Evolutionary conservation across 2,113 vertebrate genomes (phyloP).

Genomic region (Spheniscus mendiculus): DNA sequence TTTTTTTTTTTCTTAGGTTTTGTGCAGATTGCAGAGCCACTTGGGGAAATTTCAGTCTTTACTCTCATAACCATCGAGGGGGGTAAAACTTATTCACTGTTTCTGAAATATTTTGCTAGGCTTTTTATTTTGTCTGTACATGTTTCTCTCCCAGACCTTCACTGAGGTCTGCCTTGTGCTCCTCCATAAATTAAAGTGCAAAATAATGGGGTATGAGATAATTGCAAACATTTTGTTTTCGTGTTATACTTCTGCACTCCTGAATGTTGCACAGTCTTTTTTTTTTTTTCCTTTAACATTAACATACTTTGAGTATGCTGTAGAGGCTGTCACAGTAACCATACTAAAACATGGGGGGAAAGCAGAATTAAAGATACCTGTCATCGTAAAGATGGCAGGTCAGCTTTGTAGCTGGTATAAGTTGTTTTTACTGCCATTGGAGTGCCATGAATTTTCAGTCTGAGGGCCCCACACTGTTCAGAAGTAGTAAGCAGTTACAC

Average conservation of each 20-base stretch:
- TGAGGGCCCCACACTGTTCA: neutral
- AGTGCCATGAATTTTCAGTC: neutral
- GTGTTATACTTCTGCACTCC: neutral
- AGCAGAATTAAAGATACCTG: neutral
- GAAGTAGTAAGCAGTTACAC: neutral
- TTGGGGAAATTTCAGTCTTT: neutral
- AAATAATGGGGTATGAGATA: neutral
- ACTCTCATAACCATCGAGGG: neutral
- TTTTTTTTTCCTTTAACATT: neutral
- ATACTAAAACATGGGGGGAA: neutral
- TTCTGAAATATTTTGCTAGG: neutral
- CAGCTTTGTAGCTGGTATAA: neutral
- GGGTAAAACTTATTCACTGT: neutral
- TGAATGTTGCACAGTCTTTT: neutral
- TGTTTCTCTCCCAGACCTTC: neutral
- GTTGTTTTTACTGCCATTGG: neutral
- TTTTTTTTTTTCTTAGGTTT: neutral
- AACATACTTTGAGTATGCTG: neutral
- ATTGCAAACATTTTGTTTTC: neutral
- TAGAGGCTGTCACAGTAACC: neutral
- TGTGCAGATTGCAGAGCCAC: neutral
- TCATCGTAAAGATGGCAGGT: neutral
- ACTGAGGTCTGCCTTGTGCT: neutral
- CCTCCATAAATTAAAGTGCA: neutral
- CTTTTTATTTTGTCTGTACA: neutral